Base-by-base conservation (phyloP, 2,113 vertebrate genomes). In the Rhodinocichla rosea region DNA sequence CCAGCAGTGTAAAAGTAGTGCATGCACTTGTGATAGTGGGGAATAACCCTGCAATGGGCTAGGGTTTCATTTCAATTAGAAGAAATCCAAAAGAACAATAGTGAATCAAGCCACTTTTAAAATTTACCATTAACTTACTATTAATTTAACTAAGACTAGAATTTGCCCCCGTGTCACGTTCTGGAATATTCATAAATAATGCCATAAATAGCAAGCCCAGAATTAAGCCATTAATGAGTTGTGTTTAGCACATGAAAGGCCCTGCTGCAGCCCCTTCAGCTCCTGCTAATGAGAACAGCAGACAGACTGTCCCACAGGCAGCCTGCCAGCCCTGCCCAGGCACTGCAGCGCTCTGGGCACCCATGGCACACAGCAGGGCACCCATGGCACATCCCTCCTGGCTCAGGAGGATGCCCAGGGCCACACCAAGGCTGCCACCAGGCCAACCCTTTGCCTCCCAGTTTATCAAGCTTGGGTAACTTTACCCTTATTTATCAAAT, bases 151-250 rank as follows among this genome's bases (percentile, higher is more conserved):
- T 93, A 93, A 95, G 79, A 75, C 68, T 83, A 81, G 47, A 90
- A 90, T 71, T 80, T 89, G 79, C 80, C 76, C 79, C 50, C 3
- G 52, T 93, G 88, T 93, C 93, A 96, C 85, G 90, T 94, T 86
- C 77, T 56, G 65, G 87, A 96, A 96, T 96, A 94, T 92, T 97
- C 95, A 96, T 93, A 95, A 96, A 94, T 95, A 96, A 94, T 83
- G 79, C 93, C 86, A 93, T 78, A 96, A 95, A 93, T 96, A 96
- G 96, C 76, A 92, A 90, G 82, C 63, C 67, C 93, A 71, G 90
- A 92, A 96, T 94, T 90, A 95, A 89, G 96, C 80, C 90, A 94
- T 96, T 96, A 97, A 94, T 90, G 93, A 95, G 92, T 49, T 93
- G 87, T 96, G 88, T 95, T 92, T 96, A 96, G 88, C 90, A 96